phyloP scores from a whole-genome alignment of 1,140 invertebrate species.

The Scaptodrosophila lebanonensis region DNA sequence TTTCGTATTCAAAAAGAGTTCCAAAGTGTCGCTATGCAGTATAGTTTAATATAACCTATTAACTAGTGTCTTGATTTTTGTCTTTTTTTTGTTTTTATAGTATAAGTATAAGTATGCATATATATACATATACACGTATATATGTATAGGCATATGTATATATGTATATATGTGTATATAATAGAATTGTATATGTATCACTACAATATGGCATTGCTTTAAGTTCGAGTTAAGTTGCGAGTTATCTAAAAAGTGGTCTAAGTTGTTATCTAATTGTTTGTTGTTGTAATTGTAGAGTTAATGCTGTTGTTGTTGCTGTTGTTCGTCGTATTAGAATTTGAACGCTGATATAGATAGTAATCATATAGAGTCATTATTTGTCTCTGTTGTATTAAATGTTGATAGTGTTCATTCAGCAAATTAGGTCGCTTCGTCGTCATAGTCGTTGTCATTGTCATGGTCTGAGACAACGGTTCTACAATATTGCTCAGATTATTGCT shows the following conservation, averaged over 20 bases:
- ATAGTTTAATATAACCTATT: constrained; percentile 13
- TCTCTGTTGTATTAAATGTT: constrained; percentile 57
- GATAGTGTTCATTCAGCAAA: constrained; percentile 47
- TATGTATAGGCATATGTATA: constrained; percentile 22
- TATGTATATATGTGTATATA: constrained; percentile 33
- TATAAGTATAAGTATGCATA: constrained; percentile 27
- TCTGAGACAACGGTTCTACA: too few species aligned
- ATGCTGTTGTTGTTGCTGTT: constrained; percentile 14
- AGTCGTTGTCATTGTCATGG: background rate
- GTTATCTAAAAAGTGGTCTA: constrained; percentile 19
- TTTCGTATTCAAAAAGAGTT: constrained; percentile 10
- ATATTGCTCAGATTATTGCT: constrained; percentile 6
- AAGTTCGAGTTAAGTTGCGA: constrained; percentile 40
- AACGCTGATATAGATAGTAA: constrained; percentile 64
- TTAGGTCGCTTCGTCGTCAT: constrained; percentile 5
- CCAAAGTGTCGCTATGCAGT: constrained; percentile 12
- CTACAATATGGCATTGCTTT: constrained; percentile 76
- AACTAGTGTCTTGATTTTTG: constrained; percentile 31
- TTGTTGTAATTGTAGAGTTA: constrained; percentile 41
- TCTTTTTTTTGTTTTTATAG: constrained; percentile 19
- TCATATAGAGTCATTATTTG: constrained; percentile 70
- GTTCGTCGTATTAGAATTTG: constrained; percentile 9
- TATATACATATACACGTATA: constrained; percentile 8
- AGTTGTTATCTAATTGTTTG: constrained; percentile 33
- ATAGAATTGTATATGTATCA: constrained; percentile 46